phyloP scores from a whole-genome alignment of 2,888 invertebrate species.

The Ptilodon capucinus region DNA sequence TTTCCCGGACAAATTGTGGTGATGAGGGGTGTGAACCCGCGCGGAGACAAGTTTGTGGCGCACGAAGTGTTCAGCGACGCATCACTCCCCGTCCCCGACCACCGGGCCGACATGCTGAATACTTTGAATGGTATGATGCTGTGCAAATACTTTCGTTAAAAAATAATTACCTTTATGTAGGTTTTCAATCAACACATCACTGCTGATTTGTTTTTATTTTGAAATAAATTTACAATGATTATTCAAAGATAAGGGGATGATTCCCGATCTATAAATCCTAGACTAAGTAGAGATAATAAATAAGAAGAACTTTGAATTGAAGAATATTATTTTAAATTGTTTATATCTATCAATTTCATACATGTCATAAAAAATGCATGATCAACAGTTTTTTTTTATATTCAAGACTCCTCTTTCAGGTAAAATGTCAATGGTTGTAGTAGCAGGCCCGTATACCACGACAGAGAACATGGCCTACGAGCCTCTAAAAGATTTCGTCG shows the following conservation, averaged over 20 bases:
- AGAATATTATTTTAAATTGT: no score
- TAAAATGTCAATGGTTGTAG: conserved; percentile 86
- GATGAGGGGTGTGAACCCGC: conserved; percentile 87
- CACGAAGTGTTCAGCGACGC: conserved; percentile 85
- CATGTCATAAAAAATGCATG: no score
- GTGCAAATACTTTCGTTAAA: background rate
- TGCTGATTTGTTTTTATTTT: no score
- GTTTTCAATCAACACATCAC: no score
- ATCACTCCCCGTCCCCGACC: conserved; percentile 48
- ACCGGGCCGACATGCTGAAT: conserved; percentile 59
- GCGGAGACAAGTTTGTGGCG: conserved; percentile 86
- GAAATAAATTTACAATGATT: no score
- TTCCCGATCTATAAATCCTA: no score
- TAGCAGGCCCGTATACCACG: conserved; percentile 92
- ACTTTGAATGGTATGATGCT: conserved; percentile 53
- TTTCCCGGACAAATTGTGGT: conserved; percentile 92
- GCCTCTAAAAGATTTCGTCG: conserved; percentile 90
- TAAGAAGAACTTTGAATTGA: no score
- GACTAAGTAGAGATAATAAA: no score
- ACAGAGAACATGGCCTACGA: conserved; percentile 90
- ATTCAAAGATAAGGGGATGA: no score
- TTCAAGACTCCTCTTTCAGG: conserved; percentile 64
- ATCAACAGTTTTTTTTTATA: background rate
- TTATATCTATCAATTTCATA: no score
- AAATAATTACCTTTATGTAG: no score